phyloP scores from a whole-genome alignment of 2,113 vertebrate genomes.

The Podiceps cristatus region DNA sequence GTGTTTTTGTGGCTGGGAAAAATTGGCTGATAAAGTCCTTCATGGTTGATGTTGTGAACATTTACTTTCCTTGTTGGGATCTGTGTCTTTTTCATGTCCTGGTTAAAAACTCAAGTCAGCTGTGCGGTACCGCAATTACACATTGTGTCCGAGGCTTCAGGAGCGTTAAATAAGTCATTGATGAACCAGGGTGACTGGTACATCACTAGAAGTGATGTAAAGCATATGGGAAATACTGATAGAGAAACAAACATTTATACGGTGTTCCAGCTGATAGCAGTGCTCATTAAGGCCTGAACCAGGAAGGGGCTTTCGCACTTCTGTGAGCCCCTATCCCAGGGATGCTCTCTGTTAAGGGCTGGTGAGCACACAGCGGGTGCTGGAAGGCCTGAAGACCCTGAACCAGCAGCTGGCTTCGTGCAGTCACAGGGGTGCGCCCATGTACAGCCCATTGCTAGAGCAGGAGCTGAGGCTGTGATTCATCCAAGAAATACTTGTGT shows the following conservation, averaged over 20 bases:
- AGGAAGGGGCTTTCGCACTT: not conserved
- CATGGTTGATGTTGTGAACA: not conserved
- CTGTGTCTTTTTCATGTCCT: not conserved
- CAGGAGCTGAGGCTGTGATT: not conserved
- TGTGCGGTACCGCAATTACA: accelerated
- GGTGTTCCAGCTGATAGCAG: not conserved
- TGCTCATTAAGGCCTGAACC: not conserved
- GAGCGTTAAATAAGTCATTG: not conserved
- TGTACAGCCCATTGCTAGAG: not conserved
- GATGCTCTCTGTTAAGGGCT: not conserved
- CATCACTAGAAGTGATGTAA: not conserved
- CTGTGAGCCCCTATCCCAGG: not conserved
- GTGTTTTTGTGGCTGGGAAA: not conserved
- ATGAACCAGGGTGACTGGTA: not conserved
- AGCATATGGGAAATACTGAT: not conserved
- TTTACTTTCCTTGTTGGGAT: not conserved
- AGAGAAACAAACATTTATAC: not conserved
- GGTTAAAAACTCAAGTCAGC: not conserved
- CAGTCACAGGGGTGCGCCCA: not conserved
- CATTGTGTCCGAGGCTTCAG: accelerated
- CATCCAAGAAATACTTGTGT: not conserved
- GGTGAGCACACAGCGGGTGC: not conserved
- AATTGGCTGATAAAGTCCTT: not conserved
- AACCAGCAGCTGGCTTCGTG: not conserved
- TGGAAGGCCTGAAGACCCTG: not conserved